Evolutionary conservation across 1,140 invertebrate genomes (phyloP).

Genomic region (Limonius californicus): DNA sequence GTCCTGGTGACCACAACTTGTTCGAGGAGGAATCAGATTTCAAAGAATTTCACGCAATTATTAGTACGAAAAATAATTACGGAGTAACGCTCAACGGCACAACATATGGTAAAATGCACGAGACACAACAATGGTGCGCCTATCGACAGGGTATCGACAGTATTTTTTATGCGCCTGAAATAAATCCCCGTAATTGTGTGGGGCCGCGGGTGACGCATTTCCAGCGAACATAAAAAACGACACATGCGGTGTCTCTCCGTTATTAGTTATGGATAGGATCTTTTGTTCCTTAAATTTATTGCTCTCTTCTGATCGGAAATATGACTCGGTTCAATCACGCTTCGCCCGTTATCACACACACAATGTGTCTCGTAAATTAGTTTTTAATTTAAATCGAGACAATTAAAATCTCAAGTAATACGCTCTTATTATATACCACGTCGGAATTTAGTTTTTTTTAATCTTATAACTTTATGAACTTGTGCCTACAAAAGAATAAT

Average conservation of each 20-base stretch:
- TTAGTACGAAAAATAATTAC: constrained; percentile 12
- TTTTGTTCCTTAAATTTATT: constrained; percentile 14
- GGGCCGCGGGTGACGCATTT: constrained; percentile 19
- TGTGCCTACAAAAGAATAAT: too few species aligned
- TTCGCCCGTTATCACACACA: neutral
- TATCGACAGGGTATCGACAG: constrained; percentile 17
- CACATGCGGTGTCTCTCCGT: constrained; percentile 19
- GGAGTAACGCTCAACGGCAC: neutral
- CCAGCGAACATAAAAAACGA: constrained; percentile 16
- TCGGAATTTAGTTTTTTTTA: too few species aligned
- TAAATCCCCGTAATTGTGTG: constrained; percentile 18
- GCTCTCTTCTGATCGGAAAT: constrained; percentile 5
- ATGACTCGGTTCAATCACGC: constrained; percentile 1
- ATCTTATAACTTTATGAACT: too few species aligned
- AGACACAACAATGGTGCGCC: constrained; percentile 8
- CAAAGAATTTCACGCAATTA: constrained; percentile 13
- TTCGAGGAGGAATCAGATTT: constrained; percentile 8
- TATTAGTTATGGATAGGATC: constrained; percentile 15
- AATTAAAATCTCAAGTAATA: too few species aligned
- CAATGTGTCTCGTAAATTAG: too few species aligned
- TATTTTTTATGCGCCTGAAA: constrained; percentile 19
- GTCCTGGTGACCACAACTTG: neutral
- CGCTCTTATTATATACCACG: too few species aligned
- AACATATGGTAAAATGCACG: constrained; percentile 4
- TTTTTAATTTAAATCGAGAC: too few species aligned